Base-by-base conservation (phyloP, 2,888 invertebrate species). In the Xiphydria camelus region DNA sequence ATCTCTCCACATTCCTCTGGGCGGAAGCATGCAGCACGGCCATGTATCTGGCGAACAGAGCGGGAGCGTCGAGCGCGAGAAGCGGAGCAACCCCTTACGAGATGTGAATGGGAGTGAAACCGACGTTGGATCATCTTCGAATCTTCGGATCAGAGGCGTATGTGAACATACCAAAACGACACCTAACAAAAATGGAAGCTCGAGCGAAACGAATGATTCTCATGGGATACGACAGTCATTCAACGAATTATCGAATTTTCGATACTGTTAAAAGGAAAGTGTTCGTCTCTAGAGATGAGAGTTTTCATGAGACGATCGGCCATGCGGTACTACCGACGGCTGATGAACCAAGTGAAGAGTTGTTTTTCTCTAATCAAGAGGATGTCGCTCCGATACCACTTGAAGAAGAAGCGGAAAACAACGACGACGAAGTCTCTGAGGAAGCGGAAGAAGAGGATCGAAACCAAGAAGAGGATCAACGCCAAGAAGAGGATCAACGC, bases 281-380 rank as follows among this genome's bases (percentile, higher is more conserved):
- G 12, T 19, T 17, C 6, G 6, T 36, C 15, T 47, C 42, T n/a
- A 35, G 42, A 38, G 43, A 50, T 39, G 47, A 47, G 4, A 35
- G 26, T 32, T 50, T 50, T 21, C 40, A 44, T 21, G 48, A 45
- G n/a, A 23, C n/a, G 23, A 6, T 41, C 35, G n/a, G 46, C 46
- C 21, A 23, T 7, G 23, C n/a, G n/a, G n/a, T n/a, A n/a, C n/a
- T n/a, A n/a, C n/a, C n/a, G n/a, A 17, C 21, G 17, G 15, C 6
- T n/a, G 19, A 15, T 7, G 15, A 15, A 7, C 4, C 34, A 12
- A 17, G 19, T 3, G 18, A 3, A 9, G 34, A 34, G n/a, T n/a
- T n/a, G n/a, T n/a, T n/a, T n/a, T n/a, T n/a, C n/a, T n/a, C n/a
- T n/a, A n/a, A n/a, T n/a, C n/a, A n/a, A n/a, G n/a, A n/a, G n/a